Evolutionary conservation across 2,797 vertebrate species (phyloP).

Genomic region (Tarsius wallacei): DNA sequence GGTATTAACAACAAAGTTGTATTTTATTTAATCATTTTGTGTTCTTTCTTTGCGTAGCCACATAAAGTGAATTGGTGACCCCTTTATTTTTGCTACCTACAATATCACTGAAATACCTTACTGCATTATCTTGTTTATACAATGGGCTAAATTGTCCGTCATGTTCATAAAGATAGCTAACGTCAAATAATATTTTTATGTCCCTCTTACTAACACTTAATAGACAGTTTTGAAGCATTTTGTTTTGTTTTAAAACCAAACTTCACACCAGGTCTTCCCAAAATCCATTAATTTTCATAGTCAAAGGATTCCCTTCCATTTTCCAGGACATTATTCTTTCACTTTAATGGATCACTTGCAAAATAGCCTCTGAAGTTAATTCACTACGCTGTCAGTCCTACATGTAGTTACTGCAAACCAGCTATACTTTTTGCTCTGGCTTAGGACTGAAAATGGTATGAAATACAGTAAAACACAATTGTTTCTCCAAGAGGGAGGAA

Average conservation of each 20-base stretch:
- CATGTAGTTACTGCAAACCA: neutral
- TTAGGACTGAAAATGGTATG: neutral
- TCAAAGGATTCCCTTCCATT: neutral
- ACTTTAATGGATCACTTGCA: neutral
- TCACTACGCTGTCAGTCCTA: neutral
- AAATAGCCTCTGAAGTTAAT: neutral
- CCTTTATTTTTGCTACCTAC: slow-evolving; percentile 13
- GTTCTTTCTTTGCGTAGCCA: neutral
- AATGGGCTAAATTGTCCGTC: neutral
- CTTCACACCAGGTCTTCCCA: neutral
- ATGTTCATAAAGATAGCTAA: slow-evolving; percentile 9
- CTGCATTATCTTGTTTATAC: slow-evolving; percentile 48
- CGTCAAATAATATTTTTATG: neutral
- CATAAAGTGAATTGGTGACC: neutral
- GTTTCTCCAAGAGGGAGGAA: neutral
- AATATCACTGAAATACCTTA: neutral
- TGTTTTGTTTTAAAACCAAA: neutral
- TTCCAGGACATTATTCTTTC: neutral
- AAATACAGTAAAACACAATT: neutral
- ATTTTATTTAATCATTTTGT: slow-evolving; percentile 42
- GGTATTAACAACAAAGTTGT: neutral
- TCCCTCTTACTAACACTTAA: slow-evolving; percentile 12
- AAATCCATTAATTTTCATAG: neutral
- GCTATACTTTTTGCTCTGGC: neutral
- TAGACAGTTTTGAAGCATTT: slow-evolving; percentile 2